These are phyloP conservation scores for Callimorpha dominula DNA, from an alignment of 2,888 invertebrate species.

Conservation along the genomic window DNA sequence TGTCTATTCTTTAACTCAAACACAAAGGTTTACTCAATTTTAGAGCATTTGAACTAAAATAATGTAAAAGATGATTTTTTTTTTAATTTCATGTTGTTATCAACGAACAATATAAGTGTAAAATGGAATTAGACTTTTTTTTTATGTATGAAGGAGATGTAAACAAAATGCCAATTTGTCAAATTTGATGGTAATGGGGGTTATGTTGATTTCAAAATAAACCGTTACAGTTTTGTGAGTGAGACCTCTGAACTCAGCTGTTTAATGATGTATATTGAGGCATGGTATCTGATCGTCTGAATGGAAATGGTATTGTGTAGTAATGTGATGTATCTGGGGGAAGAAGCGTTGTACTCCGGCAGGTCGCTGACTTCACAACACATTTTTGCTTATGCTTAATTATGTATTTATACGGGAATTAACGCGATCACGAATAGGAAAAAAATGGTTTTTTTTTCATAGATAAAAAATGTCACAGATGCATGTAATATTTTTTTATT, in stretches of 20 bases:
- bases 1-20: slow-evolving; percentile 28
- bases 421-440: too few relatives aligned
- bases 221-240: slow-evolving; percentile 34
- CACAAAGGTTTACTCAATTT: slow-evolving; percentile 1
- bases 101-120: background rate
- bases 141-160: slow-evolving; percentile 6
- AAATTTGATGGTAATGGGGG: slow-evolving; percentile 32
- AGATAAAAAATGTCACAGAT: background rate
- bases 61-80: background rate
- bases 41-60: background rate
- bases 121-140: slow-evolving; percentile 8
- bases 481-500: background rate
- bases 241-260: slow-evolving; percentile 40
- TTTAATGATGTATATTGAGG: slow-evolving; percentile 35
- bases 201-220: slow-evolving; percentile 28
- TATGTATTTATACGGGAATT: too few relatives aligned
- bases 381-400: background rate
- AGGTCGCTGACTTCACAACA: slow-evolving; percentile 64
- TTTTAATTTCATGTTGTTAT: background rate
- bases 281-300: slow-evolving; percentile 62
- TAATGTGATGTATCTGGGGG: slow-evolving; percentile 76
- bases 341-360: slow-evolving; percentile 64
- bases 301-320: slow-evolving; percentile 65
- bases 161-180: slow-evolving; percentile 14
- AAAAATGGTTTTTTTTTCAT: background rate